Evolutionary conservation across 2,113 vertebrate species (phyloP).

Genomic region (Eulacestoma nigropectus): DNA sequence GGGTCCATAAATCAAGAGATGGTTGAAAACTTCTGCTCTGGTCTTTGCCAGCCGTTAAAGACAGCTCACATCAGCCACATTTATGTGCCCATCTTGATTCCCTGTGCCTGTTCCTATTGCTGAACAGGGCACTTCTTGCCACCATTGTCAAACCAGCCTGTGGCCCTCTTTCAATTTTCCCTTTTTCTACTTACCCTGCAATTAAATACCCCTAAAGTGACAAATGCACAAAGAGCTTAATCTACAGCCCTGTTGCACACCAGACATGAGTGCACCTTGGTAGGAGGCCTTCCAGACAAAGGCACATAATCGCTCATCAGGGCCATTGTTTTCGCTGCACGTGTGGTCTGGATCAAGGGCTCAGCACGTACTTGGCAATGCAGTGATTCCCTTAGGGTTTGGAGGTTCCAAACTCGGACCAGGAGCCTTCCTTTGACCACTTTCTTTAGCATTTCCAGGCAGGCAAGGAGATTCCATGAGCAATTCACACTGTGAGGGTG

Average conservation of each 20-base stretch:
- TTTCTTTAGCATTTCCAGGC: background rate
- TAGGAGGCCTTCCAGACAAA: background rate
- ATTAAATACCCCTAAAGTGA: background rate
- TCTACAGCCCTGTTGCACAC: background rate
- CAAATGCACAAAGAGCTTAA: background rate
- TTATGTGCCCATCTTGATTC: background rate
- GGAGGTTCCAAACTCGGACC: background rate
- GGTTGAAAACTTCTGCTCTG: slow-evolving; percentile 1
- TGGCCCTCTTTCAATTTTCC: background rate
- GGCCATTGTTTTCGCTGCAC: background rate
- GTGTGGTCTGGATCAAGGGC: background rate
- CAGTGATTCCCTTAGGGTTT: background rate
- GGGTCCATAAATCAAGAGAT: background rate
- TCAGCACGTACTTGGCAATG: background rate
- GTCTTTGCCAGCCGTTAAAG: background rate
- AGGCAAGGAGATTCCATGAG: background rate
- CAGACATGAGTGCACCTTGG: background rate
- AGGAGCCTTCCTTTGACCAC: background rate
- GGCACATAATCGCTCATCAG: background rate
- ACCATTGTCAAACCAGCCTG: background rate
- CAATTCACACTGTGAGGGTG: background rate
- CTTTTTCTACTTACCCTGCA: background rate
- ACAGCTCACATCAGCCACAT: background rate
- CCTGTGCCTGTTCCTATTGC: background rate
- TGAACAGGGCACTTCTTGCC: background rate